A percentile compares a stretch with the other conserved stretches of the same genome.
phyloP scores from a whole-genome alignment of 53 echinoderm and acorn worm genomes.

The Apostichopus leukothele region DNA sequence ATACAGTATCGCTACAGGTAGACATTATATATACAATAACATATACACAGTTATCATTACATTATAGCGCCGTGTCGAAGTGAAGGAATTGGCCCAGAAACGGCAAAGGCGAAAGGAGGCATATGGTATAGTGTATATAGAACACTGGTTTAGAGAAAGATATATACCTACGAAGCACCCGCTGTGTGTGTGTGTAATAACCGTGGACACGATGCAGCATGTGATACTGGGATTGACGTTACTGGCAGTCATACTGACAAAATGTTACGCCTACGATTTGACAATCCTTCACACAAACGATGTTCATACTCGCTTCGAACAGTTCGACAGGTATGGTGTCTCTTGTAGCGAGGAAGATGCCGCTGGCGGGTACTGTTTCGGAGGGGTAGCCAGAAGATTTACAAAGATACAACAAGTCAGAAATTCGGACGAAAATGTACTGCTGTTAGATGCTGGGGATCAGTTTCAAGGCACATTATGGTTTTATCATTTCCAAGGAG shows the following conservation, averaged over 20 bases:
- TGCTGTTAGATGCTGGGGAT: conserved; percentile 65
- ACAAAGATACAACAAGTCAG: conserved; percentile 55
- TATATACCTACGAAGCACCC: not conserved
- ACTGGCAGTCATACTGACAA: not conserved
- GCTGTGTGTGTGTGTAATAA: not conserved
- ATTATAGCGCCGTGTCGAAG: too few species aligned
- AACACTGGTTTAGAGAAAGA: too few species aligned
- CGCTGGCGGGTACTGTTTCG: conserved; percentile 49
- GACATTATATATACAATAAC: too few species aligned
- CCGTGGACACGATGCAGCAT: not conserved
- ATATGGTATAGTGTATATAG: too few species aligned
- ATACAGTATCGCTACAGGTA: too few species aligned
- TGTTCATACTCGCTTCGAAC: conserved; percentile 60
- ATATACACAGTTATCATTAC: too few species aligned
- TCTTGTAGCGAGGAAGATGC: conserved; percentile 47
- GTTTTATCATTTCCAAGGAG: conserved; percentile 61
- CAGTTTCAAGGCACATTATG: conserved; percentile 69
- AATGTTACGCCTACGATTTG: conserved; percentile 42
- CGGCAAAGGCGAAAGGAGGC: too few species aligned
- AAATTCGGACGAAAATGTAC: conserved; percentile 48
- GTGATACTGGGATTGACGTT: not conserved
- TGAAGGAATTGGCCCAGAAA: too few species aligned
- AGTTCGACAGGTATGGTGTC: conserved; percentile 40
- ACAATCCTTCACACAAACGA: conserved; percentile 73
- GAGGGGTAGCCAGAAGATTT: conserved; percentile 53